Base-by-base conservation (phyloP, 2,888 invertebrate genomes). In the Drosophila peninsularis region DNA sequence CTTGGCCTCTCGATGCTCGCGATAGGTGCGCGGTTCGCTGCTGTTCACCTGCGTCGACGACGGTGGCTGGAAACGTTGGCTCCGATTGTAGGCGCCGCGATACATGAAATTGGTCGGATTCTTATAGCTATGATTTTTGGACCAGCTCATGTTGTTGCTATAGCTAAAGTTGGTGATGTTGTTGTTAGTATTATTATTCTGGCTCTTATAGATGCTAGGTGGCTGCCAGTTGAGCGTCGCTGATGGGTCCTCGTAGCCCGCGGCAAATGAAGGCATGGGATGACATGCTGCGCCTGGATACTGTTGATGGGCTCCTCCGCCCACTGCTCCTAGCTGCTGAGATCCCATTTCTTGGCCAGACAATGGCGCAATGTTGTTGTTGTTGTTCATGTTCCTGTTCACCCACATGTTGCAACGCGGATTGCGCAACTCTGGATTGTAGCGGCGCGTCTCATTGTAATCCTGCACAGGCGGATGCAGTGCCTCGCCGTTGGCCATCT, bases 1-100 rank as follows among this genome's bases (percentile, higher is more conserved):
- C 63, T 85, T 92, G 5, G 90, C 90, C 64, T 89, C 77, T 13
- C 79, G 79, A 62, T 90, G 88, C 71, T 91, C 91, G 0, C 82
- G 74, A 62, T 92, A 92, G 0, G 91, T 91, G 3, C 82, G 75
- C 3, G 91, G 90, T 19, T 72, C 77, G 13, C 47, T 42, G 1
- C 27, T 41, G 1, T 10, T 24, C 39, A 14, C n/a, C 9, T 21
- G 7, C 5, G 37, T 10, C 10, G 14, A 24, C 24, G 24, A 24
- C 24, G 39, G 17, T 6, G 50, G 14, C 3, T n/a, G 14, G 6
- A 34, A 37, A n/a, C 32, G 32, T 13, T 3, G 9, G 3, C 44
- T 5, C 5, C 56, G 39, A 45, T 42, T 47, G n/a, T 10, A 32
- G 21, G 7, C 41, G 9, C 32, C 21, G 10, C 53, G 47, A 24